Conservation (phyloP, 2,113 vertebrate species). For the Pelecanus crispus region DNA sequence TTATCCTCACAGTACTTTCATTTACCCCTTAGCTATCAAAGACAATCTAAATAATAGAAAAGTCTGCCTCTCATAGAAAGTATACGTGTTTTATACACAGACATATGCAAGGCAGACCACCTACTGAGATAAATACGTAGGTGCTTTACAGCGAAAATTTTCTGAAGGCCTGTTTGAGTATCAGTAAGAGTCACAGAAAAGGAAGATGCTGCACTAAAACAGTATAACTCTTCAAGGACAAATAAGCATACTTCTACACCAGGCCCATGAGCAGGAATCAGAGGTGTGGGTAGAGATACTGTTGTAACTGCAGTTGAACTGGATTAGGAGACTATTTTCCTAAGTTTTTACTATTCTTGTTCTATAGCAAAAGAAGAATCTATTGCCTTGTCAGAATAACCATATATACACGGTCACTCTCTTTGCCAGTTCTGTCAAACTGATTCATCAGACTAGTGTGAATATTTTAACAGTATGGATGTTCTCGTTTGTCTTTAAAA, state of each 20-base stretch:
- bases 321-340: background rate
- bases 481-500: background rate
- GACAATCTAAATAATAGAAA: background rate
- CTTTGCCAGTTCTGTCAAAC: background rate
- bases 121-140: background rate
- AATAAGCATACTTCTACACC: background rate
- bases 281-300: background rate
- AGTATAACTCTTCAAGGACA: background rate
- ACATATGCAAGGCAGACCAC: background rate
- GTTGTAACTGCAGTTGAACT: background rate
- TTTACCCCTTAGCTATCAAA: background rate
- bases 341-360: background rate
- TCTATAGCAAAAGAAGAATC: background rate
- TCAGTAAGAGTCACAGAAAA: background rate
- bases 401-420: background rate
- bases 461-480: background rate
- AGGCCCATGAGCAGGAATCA: background rate
- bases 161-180: background rate
- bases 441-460: background rate
- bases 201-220: background rate
- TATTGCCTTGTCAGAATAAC: background rate
- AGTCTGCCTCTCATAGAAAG: background rate
- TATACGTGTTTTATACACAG: background rate
- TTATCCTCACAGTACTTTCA: background rate
- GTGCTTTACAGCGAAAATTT: background rate